These are phyloP conservation scores for Notocelia uddmanniana DNA, from an alignment of 2,888 invertebrate species.

Conservation along the genomic window DNA sequence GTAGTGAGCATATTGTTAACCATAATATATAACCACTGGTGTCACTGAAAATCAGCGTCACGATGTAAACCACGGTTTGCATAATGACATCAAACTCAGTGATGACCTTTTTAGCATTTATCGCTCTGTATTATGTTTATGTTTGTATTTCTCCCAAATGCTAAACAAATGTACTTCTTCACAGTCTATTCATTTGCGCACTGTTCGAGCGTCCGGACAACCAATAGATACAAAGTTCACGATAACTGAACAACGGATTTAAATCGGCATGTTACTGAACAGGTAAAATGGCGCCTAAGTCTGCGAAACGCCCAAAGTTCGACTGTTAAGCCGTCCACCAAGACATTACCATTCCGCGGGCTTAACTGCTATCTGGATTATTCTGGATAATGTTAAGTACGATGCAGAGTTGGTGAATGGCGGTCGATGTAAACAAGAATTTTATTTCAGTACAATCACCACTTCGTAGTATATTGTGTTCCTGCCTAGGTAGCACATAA, in stretches of 20 bases:
- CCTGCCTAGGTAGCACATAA: too few relatives aligned
- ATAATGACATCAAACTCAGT: too few relatives aligned
- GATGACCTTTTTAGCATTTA: too few relatives aligned
- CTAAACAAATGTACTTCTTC: too few relatives aligned
- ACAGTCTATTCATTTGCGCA: neutral
- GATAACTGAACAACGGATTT: constrained; percentile 11
- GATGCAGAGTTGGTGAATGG: neutral
- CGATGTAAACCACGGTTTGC: too few relatives aligned
- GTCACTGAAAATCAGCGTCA: too few relatives aligned
- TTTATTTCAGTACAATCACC: neutral
- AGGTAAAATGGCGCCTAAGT: constrained; percentile 14
- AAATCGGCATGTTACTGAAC: constrained; percentile 9
- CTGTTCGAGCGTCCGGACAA: neutral
- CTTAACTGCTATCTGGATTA: constrained; percentile 27
- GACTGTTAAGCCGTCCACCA: constrained; percentile 13
- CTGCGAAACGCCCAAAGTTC: constrained; percentile 19
- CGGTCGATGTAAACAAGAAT: neutral
- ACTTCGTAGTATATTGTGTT: too few relatives aligned
- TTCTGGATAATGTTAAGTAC: constrained; percentile 9
- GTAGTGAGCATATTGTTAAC: too few relatives aligned
- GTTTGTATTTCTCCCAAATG: too few relatives aligned
- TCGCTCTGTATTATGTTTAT: too few relatives aligned
- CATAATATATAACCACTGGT: too few relatives aligned
- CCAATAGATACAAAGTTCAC: constrained; percentile 11
- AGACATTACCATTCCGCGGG: constrained; percentile 28